A percentile compares a stretch with the other conserved stretches of the same genome.
Evolutionary conservation across 2,888 invertebrate genomes (phyloP).

Genomic region (Fabriciana adippe): DNA sequence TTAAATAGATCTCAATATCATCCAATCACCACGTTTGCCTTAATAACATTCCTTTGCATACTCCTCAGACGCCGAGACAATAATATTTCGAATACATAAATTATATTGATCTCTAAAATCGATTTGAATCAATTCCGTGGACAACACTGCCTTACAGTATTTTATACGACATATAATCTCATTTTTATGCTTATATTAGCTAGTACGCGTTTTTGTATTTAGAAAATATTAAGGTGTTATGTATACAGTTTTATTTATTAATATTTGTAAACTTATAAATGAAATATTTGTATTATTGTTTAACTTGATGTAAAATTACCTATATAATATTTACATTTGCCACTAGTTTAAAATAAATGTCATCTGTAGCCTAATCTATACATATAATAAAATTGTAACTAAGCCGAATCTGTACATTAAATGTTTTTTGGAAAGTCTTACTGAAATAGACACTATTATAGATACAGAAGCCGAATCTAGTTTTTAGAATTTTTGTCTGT

Average conservation of each 20-base stretch:
- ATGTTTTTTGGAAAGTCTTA: too few species aligned
- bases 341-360: too few species aligned
- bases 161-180: slow-evolving; percentile 30
- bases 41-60: slow-evolving; percentile 34
- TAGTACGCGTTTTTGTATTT: slow-evolving; percentile 21
- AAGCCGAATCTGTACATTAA: too few species aligned
- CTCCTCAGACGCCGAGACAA: slow-evolving; percentile 35
- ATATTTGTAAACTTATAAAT: neutral
- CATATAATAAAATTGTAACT: too few species aligned
- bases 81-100: slow-evolving; percentile 31
- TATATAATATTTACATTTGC: too few species aligned
- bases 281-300: neutral
- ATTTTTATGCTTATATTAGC: slow-evolving; percentile 30
- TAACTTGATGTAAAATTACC: too few species aligned
- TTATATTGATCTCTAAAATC: slow-evolving; percentile 17
- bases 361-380: too few species aligned
- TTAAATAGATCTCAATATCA: slow-evolving; percentile 18
- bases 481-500: too few species aligned
- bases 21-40: slow-evolving; percentile 35
- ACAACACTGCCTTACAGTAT: slow-evolving; percentile 39
- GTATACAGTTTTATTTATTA: neutral
- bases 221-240: neutral
- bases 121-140: slow-evolving; percentile 27
- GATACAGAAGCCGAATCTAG: too few species aligned
- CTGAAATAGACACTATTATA: too few species aligned